These are phyloP conservation scores for Gadopsis marmoratus DNA, from an alignment of 2,797 vertebrate species.

Conservation along the genomic window DNA sequence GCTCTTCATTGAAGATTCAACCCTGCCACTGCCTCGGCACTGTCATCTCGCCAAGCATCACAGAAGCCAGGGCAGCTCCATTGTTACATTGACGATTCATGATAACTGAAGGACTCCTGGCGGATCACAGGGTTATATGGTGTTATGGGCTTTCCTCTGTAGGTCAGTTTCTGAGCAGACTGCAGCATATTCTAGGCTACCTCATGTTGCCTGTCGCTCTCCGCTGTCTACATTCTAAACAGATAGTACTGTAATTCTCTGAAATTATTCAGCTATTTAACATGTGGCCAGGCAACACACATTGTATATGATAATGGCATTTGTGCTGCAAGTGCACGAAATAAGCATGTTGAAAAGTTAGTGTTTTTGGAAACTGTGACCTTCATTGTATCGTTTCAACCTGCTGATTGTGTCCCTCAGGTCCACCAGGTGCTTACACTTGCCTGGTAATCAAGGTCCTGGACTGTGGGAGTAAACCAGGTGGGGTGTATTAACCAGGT, in stretches of 20 bases:
- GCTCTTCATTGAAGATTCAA: constrained; percentile 62
- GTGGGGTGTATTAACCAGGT: too few species aligned
- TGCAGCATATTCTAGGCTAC: not conserved
- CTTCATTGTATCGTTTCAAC: too few species aligned
- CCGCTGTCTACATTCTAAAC: not conserved
- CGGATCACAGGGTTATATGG: constrained; percentile 20
- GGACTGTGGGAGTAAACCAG: too few species aligned
- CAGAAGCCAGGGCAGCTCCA: constrained; percentile 20
- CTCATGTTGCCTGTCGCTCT: too few species aligned
- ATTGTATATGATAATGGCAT: not conserved
- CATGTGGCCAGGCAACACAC: not conserved
- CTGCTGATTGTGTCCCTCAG: too few species aligned
- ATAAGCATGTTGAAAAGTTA: not conserved
- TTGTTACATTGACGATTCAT: constrained; percentile 37
- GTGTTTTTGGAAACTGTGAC: not conserved
- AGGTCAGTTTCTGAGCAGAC: not conserved
- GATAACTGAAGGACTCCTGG: constrained; percentile 25
- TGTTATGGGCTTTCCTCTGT: not conserved
- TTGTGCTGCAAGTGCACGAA: not conserved
- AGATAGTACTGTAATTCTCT: not conserved
- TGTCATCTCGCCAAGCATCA: constrained; percentile 34
- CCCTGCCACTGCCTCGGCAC: not conserved
- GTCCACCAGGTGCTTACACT: too few species aligned
- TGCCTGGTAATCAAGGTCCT: too few species aligned
- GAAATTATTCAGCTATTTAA: not conserved